Conservation (phyloP, 2,888 invertebrate species). For the Sinodicranocentrus sp. region DNA sequence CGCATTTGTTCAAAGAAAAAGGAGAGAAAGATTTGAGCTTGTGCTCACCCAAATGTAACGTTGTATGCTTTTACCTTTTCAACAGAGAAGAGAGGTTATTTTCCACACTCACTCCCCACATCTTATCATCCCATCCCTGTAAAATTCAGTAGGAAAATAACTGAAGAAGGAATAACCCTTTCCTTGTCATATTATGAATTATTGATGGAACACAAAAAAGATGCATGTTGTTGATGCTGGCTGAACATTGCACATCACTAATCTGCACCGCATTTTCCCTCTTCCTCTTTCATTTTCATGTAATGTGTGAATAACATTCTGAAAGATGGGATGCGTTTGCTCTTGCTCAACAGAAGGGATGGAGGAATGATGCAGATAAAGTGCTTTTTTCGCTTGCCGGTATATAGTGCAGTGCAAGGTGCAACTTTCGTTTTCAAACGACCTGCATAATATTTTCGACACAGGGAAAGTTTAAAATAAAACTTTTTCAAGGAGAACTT, state of each 20-base stretch:
- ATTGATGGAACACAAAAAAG: slow-evolving; percentile 63
- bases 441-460: not conserved
- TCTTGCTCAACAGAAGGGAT: not conserved
- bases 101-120: too few relatives aligned
- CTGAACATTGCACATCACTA: not conserved
- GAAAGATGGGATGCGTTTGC: slow-evolving; percentile 26
- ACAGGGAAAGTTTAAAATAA: not conserved
- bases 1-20: slow-evolving; percentile 40
- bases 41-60: too few relatives aligned
- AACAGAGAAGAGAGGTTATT: too few relatives aligned
- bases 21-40: too few relatives aligned
- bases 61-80: too few relatives aligned
- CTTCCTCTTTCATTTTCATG: slow-evolving; percentile 2
- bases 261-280: slow-evolving; percentile 23
- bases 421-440: not conserved
- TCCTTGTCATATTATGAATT: slow-evolving; percentile 62
- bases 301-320: not conserved
- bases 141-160: too few relatives aligned
- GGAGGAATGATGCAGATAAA: slow-evolving; percentile 29
- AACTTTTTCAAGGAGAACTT: slow-evolving; percentile 10
- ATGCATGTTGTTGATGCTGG: slow-evolving; percentile 32
- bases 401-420: slow-evolving; percentile 3
- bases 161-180: slow-evolving; percentile 6
- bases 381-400: slow-evolving; percentile 5
- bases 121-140: too few relatives aligned